Evolutionary conservation across 1,140 invertebrate genomes (phyloP).

Genomic region (Dreissena rostriformis): DNA sequence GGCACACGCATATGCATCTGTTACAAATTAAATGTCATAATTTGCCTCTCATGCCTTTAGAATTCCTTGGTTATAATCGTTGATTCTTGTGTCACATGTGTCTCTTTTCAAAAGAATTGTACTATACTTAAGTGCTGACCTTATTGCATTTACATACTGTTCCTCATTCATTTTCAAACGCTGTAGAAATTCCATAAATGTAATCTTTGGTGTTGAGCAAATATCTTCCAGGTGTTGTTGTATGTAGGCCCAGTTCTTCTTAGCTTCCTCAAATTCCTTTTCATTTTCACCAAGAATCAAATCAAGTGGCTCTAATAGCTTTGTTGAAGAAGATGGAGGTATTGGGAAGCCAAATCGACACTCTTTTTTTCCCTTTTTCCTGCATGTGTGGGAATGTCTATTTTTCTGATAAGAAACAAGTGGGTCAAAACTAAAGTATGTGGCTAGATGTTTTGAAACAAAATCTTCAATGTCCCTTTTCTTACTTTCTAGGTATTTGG

Average conservation of each 20-base stretch:
- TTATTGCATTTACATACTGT: constrained; percentile 22
- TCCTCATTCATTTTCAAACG: constrained; percentile 23
- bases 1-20: constrained; percentile 51
- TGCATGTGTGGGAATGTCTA: too few species aligned
- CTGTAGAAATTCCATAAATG: constrained; percentile 30
- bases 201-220: constrained; percentile 4
- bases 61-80: constrained; percentile 31
- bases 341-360: constrained; percentile 39
- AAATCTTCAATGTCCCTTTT: constrained; percentile 8
- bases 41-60: constrained; percentile 47
- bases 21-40: constrained; percentile 44
- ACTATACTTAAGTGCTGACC: constrained; percentile 30
- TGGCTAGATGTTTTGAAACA: constrained; percentile 16
- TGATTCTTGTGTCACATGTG: constrained; percentile 32
- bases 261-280: constrained; percentile 3
- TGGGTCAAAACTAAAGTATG: constrained; percentile 23
- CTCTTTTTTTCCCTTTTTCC: constrained; percentile 3
- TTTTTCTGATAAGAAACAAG: constrained; percentile 7
- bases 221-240: constrained; percentile 2
- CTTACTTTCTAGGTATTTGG: constrained; percentile 33
- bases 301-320: constrained; percentile 19
- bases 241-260: constrained; percentile 8
- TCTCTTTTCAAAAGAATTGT: constrained; percentile 26
- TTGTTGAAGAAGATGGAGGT: constrained; percentile 25
- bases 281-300: constrained; percentile 11